Evolutionary conservation across 2,888 invertebrate species (phyloP).

Genomic region (Macrosiphum euphorbiae): DNA sequence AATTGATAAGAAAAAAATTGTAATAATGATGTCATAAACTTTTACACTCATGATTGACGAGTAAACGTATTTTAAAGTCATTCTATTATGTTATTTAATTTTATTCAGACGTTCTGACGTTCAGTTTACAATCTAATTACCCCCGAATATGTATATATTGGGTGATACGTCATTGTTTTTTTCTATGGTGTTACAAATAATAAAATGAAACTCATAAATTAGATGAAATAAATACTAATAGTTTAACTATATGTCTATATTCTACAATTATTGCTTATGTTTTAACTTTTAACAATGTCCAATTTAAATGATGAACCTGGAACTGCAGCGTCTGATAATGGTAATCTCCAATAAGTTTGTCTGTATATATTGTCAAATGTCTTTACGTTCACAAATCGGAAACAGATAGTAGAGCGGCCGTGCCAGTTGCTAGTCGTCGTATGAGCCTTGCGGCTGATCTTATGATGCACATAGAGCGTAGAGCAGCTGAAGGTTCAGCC

Average conservation of each 20-base stretch:
- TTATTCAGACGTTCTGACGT: neutral
- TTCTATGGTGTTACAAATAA: neutral
- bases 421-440: constrained; percentile 49
- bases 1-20: constrained; percentile 42
- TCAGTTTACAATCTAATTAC: neutral
- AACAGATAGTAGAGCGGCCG: constrained; percentile 47
- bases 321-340: constrained; percentile 35
- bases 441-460: constrained; percentile 65
- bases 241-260: neutral
- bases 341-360: constrained; percentile 34
- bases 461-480: constrained; percentile 65
- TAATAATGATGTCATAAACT: constrained; percentile 50
- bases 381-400: constrained; percentile 12
- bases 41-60: neutral
- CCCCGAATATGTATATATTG: neutral
- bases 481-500: constrained; percentile 68
- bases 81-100: neutral
- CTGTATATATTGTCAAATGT: constrained; percentile 10
- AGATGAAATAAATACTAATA: constrained; percentile 14
- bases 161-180: neutral
- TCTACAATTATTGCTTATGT: neutral
- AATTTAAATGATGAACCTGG: constrained; percentile 23
- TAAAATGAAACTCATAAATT: neutral
- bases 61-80: neutral
- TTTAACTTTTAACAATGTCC: constrained; percentile 39